These are phyloP conservation scores for Brevimyrus niger DNA, from an alignment of 2,113 vertebrate genomes.

Conservation along the genomic window DNA sequence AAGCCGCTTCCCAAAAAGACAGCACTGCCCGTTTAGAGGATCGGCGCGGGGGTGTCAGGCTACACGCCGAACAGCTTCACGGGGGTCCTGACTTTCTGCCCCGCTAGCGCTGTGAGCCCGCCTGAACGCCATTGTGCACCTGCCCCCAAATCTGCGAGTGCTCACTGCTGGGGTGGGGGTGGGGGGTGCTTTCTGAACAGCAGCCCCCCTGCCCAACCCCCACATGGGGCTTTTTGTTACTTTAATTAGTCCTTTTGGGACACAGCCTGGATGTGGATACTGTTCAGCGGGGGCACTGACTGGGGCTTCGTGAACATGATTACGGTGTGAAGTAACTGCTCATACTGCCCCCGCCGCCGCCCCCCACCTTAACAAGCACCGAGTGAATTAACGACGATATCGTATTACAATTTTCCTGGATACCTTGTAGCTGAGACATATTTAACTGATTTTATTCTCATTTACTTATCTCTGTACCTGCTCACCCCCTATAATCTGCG, in stretches of 20 bases:
- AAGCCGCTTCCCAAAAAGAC: constrained; percentile 41
- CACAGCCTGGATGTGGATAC: neutral
- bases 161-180: neutral
- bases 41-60: constrained; percentile 37
- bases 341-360: neutral
- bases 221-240: constrained; percentile 7
- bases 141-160: constrained; percentile 44
- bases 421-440: neutral
- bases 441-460: neutral
- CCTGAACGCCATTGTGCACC: constrained; percentile 36
- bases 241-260: neutral
- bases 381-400: neutral
- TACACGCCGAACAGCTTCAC: constrained; percentile 38
- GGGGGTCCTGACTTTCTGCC: constrained; percentile 39
- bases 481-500: neutral
- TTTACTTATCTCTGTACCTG: neutral
- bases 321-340: neutral
- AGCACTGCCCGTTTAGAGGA: constrained; percentile 37
- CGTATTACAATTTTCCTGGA: neutral
- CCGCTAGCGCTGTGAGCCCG: constrained; percentile 28
- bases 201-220: constrained; percentile 13
- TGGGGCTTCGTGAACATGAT: neutral
- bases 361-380: neutral
- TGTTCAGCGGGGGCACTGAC: neutral
- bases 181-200: constrained; percentile 22